phyloP scores from a whole-genome alignment of 1,140 invertebrate genomes.

The Drosophila murphyi region DNA sequence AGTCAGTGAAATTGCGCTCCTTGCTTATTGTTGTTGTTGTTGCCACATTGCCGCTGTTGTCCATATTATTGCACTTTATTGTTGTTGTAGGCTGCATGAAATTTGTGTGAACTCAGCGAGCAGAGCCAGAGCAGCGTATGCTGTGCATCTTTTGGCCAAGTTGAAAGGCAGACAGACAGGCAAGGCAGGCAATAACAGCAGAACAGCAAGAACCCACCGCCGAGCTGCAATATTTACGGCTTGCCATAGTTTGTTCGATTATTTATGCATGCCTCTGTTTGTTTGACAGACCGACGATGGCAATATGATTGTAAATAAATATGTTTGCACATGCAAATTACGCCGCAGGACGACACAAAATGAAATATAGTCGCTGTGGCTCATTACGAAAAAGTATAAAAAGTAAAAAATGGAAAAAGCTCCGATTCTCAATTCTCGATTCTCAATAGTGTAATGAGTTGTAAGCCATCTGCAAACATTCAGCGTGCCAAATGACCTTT shows the following conservation, averaged over 20 bases:
- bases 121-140: constrained; percentile 32
- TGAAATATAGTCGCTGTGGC: constrained; percentile 43
- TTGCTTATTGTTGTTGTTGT: constrained; percentile 73
- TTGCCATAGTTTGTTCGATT: constrained; percentile 79
- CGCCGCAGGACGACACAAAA: constrained; percentile 42
- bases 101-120: constrained; percentile 58
- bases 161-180: constrained; percentile 26
- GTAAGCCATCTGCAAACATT: constrained; percentile 38
- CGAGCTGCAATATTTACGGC: constrained; percentile 73
- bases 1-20: constrained; percentile 77
- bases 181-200: constrained; percentile 9
- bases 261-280: constrained; percentile 77
- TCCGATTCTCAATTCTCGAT: constrained; percentile 4
- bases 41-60: constrained; percentile 49
- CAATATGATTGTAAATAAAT: constrained; percentile 30
- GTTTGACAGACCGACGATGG: constrained; percentile 46
- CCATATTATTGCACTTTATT: constrained; percentile 72
- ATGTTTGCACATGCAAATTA: constrained; percentile 73
- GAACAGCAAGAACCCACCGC: constrained; percentile 5
- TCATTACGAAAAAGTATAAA: constrained; percentile 29
- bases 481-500: constrained; percentile 4
- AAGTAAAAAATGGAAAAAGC: neutral
- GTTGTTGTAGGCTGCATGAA: constrained; percentile 68
- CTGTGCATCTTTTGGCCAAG: constrained; percentile 10
- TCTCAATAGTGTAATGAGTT: constrained; percentile 41